phyloP scores from a whole-genome alignment of 2,113 vertebrate species.

The Cebidichthys violaceus region DNA sequence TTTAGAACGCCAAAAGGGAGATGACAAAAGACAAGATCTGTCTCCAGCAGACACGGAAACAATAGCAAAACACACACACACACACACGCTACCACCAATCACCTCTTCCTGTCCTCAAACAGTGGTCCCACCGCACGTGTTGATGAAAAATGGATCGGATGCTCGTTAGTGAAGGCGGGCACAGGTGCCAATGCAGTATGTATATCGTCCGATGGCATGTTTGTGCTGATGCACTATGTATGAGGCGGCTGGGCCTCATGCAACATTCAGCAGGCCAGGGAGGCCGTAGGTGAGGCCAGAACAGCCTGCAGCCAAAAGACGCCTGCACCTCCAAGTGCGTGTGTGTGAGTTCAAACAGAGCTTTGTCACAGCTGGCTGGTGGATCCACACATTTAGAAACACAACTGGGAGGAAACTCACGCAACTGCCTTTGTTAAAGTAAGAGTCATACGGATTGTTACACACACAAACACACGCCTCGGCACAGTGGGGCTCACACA shows the following conservation, averaged over 20 bases:
- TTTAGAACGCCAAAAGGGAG: background rate
- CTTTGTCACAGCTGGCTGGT: slow-evolving; percentile 63
- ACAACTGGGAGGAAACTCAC: slow-evolving; percentile 60
- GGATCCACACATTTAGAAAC: slow-evolving; percentile 63
- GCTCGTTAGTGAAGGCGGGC: slow-evolving; percentile 82
- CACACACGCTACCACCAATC: background rate
- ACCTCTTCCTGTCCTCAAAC: slow-evolving; percentile 51
- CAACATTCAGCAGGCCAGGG: slow-evolving; percentile 84
- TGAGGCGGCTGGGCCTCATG: slow-evolving; percentile 75
- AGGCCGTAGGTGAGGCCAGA: slow-evolving; percentile 83
- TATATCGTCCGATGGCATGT: slow-evolving; percentile 79
- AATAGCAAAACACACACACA: slow-evolving; percentile 2
- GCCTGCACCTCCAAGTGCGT: slow-evolving; percentile 42
- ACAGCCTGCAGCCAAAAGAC: slow-evolving; percentile 73
- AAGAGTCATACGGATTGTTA: slow-evolving; percentile 51
- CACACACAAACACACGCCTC: slow-evolving; percentile 40
- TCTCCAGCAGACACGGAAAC: slow-evolving; percentile 9
- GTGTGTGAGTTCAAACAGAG: slow-evolving; percentile 37
- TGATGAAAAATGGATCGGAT: slow-evolving; percentile 89
- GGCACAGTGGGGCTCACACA: slow-evolving; percentile 34
- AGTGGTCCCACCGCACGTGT: slow-evolving; percentile 51
- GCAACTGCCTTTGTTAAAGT: slow-evolving; percentile 40
- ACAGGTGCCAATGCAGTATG: slow-evolving; percentile 83
- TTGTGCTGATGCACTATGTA: slow-evolving; percentile 88
- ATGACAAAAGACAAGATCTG: slow-evolving; percentile 6